These are phyloP conservation scores for Enteromius paludinosus DNA, from an alignment of 2,797 vertebrate species.

Conservation along the genomic window DNA sequence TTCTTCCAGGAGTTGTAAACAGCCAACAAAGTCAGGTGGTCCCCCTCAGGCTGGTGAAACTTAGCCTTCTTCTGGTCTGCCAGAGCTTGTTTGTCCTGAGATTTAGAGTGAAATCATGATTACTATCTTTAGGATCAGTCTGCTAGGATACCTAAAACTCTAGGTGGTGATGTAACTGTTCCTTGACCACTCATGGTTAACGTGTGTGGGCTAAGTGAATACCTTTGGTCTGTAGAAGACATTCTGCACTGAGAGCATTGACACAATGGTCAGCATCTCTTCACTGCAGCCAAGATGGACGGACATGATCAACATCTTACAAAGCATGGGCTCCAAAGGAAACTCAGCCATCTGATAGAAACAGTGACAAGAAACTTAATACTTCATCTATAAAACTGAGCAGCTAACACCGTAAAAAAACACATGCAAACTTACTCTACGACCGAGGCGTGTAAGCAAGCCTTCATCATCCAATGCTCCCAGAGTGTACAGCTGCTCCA, in stretches of 20 bases:
- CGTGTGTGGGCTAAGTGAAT: not conserved
- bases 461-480: conserved; percentile 97
- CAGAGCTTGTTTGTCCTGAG: conserved; percentile 95
- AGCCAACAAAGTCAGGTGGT: conserved; percentile 94
- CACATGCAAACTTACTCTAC: conserved; percentile 83
- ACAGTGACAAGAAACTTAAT: not conserved
- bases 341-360: conserved; percentile 95
- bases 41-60: conserved; percentile 97
- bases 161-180: not conserved
- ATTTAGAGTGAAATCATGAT: conserved; percentile 18
- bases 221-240: conserved; percentile 99
- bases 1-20: conserved; percentile 99
- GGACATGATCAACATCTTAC: conserved; percentile 99
- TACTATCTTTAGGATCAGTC: not conserved
- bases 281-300: conserved; percentile 98
- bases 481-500: conserved; percentile 98
- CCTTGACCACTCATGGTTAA: not conserved
- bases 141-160: not conserved
- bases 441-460: conserved; percentile 91
- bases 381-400: not conserved
- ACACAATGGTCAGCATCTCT: conserved; percentile 98
- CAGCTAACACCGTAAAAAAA: too few species aligned
- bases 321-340: conserved; percentile 97
- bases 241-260: conserved; percentile 98
- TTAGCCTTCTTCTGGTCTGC: conserved; percentile 99